Base-by-base conservation (phyloP, 2,888 invertebrate species). In the Dryococelus australis region DNA sequence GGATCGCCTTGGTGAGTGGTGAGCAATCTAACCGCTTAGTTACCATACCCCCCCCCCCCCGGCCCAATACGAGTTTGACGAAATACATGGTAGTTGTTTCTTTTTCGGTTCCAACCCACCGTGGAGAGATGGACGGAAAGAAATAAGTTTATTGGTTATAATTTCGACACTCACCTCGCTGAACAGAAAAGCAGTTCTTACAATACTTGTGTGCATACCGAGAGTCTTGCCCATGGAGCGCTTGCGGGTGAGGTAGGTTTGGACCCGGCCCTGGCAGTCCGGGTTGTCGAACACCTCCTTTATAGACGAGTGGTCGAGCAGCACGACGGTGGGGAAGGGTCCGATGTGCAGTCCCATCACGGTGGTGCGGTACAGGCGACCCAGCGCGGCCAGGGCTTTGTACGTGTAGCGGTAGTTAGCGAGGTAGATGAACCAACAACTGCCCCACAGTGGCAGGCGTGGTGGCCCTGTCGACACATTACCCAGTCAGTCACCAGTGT, bases 261-360 rank as follows among this genome's bases (percentile, higher is more conserved):
- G 93, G 87, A 94, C 91, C 53, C 96, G 93, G 2, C 96, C 96
- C 90, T 95, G 95, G 87, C 95, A 95, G 85, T 94, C 95, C 26
- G 93, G 93, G n/a, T 94, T 93, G 53, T 92, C 92, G 0, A 96
- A 91, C 84, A 95, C 92, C 90, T 96, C 95, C 87, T 93, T 95
- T 0, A 95, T 93, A 28, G 93, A 92, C 2, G 92, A 92, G 0
- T 94, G 92, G 90, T 93, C 94, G 87, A 95, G 94, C 0, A 94
- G 92, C 0, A 95, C 93, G 0, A 95, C 92, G 0, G 93, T 90
- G 0, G 93, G 93, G 79, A 91, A 91, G 0, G 91, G 87, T 0
- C 95, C 96, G 85, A 95, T 88, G 90, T 94, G 93, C 13, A 95
- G 90, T 0, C 96, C 95, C 12, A 96, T 90, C 6, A 95, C 88